Evolutionary conservation across 2,113 vertebrate genomes (phyloP).

Genomic region (Catagonus wagneri): DNA sequence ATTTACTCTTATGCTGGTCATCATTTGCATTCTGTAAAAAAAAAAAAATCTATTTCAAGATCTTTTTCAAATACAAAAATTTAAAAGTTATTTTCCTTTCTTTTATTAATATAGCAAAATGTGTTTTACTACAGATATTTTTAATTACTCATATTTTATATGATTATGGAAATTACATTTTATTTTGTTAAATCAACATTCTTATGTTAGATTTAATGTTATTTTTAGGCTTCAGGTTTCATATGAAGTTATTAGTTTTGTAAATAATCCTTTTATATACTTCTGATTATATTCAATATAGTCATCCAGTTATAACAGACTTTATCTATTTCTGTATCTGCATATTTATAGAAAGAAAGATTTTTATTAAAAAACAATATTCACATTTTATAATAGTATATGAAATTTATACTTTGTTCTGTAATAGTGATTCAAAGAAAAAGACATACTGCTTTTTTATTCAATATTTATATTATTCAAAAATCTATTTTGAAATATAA

Average conservation of each 20-base stretch:
- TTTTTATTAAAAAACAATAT: not conserved
- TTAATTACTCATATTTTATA: not conserved
- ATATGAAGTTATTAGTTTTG: not conserved
- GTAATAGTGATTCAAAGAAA: not conserved
- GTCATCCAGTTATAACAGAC: not conserved
- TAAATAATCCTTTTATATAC: not conserved
- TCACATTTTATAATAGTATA: not conserved
- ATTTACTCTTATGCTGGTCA: not conserved
- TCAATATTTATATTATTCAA: not conserved
- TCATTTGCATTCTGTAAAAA: not conserved
- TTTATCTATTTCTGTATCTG: too few species aligned
- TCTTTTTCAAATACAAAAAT: not conserved
- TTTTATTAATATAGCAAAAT: not conserved
- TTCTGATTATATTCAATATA: not conserved
- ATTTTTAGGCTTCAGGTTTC: not conserved
- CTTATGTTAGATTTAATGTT: not conserved
- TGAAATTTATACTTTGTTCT: not conserved
- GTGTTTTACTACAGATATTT: not conserved
- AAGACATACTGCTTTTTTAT: not conserved
- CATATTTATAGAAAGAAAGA: not conserved
- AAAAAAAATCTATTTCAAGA: not conserved
- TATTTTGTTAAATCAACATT: not conserved
- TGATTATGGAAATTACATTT: not conserved
- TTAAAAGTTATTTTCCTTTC: not conserved
- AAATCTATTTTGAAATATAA: not conserved